Percentiles rank a stretch among this genome's conserved stretches.
phyloP scores from a whole-genome alignment of 2,113 vertebrate genomes.

The Motacilla alba region DNA sequence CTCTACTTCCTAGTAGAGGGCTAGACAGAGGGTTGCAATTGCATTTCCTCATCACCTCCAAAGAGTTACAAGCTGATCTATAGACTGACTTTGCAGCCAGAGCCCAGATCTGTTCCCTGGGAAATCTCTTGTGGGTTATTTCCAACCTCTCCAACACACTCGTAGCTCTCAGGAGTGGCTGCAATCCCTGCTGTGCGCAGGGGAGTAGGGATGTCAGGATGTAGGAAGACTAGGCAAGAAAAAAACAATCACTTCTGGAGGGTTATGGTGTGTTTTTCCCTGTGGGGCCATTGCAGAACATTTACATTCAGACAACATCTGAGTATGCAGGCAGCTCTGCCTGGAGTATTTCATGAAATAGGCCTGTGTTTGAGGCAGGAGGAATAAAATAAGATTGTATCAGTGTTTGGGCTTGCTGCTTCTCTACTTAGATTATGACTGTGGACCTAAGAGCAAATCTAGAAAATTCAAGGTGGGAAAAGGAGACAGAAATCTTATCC shows the following conservation, averaged over 20 bases:
- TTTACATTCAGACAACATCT: background rate
- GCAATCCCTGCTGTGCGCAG: background rate
- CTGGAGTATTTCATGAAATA: background rate
- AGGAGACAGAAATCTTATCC: background rate
- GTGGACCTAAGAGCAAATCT: background rate
- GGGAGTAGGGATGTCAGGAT: background rate
- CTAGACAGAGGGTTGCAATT: background rate
- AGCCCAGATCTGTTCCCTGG: background rate
- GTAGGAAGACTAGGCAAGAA: background rate
- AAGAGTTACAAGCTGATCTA: background rate
- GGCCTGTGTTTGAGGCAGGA: background rate
- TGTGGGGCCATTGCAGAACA: background rate
- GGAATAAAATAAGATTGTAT: background rate
- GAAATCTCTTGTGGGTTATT: background rate
- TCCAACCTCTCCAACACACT: background rate
- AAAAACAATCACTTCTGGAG: background rate
- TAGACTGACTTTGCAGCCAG: background rate
- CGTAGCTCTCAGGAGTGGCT: background rate
- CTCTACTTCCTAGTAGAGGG: background rate
- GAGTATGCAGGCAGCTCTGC: background rate
- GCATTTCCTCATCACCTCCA: background rate
- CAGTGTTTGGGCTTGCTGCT: background rate
- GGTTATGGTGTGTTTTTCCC: background rate
- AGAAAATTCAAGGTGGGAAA: background rate
- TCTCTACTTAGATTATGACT: background rate